A percentile compares a stretch with the other conserved stretches of the same genome.
phyloP scores from a whole-genome alignment of 2,888 invertebrate species.

The Noctua janthe region DNA sequence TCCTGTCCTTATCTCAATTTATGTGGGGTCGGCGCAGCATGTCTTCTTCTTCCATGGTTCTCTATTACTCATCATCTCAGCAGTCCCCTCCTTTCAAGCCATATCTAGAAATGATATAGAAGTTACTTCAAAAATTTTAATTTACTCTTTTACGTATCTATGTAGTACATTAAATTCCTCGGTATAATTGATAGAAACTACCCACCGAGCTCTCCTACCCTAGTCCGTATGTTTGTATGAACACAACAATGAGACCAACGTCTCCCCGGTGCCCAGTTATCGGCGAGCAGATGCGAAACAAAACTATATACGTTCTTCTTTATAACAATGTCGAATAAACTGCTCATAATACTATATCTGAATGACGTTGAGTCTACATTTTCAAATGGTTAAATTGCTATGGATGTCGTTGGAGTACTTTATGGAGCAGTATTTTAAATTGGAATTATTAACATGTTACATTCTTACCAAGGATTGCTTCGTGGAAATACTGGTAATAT shows the following conservation, averaged over 20 bases:
- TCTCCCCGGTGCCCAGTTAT: slow-evolving; percentile 46
- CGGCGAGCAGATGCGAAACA: slow-evolving; percentile 50
- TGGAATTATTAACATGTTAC: slow-evolving; percentile 25
- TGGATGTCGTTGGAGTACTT: slow-evolving; percentile 38
- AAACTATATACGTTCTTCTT: slow-evolving; percentile 49
- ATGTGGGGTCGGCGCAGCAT: too few relatives aligned
- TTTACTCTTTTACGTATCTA: neutral
- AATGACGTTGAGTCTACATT: slow-evolving; percentile 38
- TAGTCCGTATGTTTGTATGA: slow-evolving; percentile 41
- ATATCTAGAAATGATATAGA: neutral
- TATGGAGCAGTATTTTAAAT: slow-evolving; percentile 28
- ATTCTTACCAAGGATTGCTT: neutral
- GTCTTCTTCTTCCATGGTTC: too few relatives aligned
- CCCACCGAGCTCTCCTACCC: slow-evolving; percentile 1
- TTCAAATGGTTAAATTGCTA: slow-evolving; percentile 18
- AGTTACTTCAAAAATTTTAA: neutral
- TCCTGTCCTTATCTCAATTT: too few relatives aligned
- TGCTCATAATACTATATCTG: slow-evolving; percentile 27
- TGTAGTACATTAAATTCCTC: neutral
- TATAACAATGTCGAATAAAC: slow-evolving; percentile 53
- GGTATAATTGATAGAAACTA: slow-evolving; percentile 4
- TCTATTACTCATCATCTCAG: too few relatives aligned
- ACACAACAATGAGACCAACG: slow-evolving; percentile 50
- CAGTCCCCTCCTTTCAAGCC: too few relatives aligned
- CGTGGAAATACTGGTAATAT: neutral